Percentiles rank a stretch among this genome's conserved stretches.
phyloP scores from a whole-genome alignment of 2,797 vertebrate genomes.

The Amblyopsis hoosieri region DNA sequence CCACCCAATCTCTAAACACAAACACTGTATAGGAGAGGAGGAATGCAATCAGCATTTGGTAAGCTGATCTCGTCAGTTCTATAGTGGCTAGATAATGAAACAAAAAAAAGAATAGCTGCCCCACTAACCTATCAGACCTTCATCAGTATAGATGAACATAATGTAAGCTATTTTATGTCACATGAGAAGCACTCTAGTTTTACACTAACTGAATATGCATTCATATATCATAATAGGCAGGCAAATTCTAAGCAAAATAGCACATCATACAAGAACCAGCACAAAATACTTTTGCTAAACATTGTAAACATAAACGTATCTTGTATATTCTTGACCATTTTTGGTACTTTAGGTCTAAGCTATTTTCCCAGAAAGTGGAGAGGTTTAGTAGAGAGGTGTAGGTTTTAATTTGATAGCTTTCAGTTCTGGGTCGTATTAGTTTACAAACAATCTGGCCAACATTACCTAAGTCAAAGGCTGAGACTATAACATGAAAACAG shows the following conservation, averaged over 20 bases:
- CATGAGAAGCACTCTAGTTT: not conserved
- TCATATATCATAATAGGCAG: no score
- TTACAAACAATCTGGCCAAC: slow-evolving; percentile 8
- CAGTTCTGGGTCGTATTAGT: slow-evolving; percentile 19
- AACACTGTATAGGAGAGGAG: slow-evolving; percentile 7
- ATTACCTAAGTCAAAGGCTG: no score
- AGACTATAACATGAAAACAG: no score
- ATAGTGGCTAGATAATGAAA: slow-evolving; percentile 10
- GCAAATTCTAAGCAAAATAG: no score
- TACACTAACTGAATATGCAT: not conserved
- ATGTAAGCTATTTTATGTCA: no score
- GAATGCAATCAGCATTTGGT: slow-evolving; percentile 21
- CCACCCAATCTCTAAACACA: slow-evolving; percentile 27
- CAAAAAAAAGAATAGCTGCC: slow-evolving; percentile 46
- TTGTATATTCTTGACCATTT: no score
- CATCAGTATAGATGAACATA: slow-evolving; percentile 16
- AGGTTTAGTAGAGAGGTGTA: not conserved
- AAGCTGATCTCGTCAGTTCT: slow-evolving; percentile 40
- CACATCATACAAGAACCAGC: no score
- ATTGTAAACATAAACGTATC: no score
- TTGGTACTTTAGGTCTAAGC: no score
- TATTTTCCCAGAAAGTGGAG: slow-evolving; percentile 1
- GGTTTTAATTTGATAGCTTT: slow-evolving; percentile 19
- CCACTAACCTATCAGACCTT: slow-evolving; percentile 22
- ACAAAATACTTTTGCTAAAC: no score